Percentiles rank a stretch among this genome's conserved stretches.
Evolutionary conservation across 2,797 vertebrate species (phyloP).

Genomic region (Gallinago nigripennis): DNA sequence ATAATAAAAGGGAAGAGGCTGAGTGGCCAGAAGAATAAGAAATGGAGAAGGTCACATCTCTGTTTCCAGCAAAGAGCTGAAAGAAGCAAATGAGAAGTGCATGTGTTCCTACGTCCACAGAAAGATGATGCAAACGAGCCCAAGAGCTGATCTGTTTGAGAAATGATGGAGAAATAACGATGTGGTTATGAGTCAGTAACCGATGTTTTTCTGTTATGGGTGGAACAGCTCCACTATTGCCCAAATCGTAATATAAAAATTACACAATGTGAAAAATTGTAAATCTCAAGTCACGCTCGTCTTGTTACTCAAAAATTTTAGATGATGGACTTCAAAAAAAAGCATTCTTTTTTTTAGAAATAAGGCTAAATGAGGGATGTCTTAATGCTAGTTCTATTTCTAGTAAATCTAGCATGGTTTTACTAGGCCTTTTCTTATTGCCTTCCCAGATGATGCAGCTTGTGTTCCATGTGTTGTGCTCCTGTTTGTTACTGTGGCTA

Average conservation of each 20-base stretch:
- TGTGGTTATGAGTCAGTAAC: constrained; percentile 1
- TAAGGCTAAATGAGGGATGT: neutral
- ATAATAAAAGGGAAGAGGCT: neutral
- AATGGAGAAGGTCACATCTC: neutral
- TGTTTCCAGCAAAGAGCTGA: neutral
- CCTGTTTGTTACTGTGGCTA: neutral
- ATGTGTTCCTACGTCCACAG: neutral
- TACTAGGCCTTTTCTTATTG: neutral
- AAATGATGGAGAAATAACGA: neutral
- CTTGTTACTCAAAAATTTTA: neutral
- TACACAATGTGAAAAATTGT: neutral
- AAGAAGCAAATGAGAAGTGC: neutral
- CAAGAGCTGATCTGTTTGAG: neutral
- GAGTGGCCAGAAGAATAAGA: neutral
- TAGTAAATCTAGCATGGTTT: neutral
- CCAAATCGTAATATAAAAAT: neutral
- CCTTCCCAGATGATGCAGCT: neutral
- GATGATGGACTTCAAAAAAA: neutral
- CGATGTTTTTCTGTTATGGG: neutral
- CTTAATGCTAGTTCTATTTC: neutral
- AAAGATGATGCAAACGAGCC: neutral
- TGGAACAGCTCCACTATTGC: neutral
- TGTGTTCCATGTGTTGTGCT: neutral
- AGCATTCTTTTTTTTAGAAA: neutral
- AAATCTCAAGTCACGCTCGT: neutral